phyloP scores from a whole-genome alignment of 1,140 invertebrate species.

The Drosophila ananassae region DNA sequence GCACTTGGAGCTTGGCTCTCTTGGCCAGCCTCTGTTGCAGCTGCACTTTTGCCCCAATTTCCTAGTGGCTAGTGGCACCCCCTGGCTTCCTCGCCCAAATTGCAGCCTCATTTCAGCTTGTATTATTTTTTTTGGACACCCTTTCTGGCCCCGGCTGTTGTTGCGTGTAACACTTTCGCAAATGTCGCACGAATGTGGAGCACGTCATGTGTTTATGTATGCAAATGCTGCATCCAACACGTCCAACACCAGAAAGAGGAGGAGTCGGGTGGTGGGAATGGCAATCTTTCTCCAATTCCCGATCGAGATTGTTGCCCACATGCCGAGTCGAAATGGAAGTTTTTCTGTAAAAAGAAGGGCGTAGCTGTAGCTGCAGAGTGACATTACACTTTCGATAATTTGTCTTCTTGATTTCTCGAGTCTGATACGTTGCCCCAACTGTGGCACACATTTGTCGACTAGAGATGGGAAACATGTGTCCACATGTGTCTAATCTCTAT shows the following conservation, averaged over 20 bases:
- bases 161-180: slow-evolving; percentile 72
- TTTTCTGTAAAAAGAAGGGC: slow-evolving; percentile 3
- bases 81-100: slow-evolving; percentile 59
- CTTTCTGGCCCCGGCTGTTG: slow-evolving; percentile 41
- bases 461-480: slow-evolving; percentile 17
- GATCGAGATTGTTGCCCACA: slow-evolving; percentile 67
- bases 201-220: slow-evolving; percentile 72
- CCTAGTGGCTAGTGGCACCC: slow-evolving; percentile 4
- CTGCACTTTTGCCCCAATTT: slow-evolving; percentile 62
- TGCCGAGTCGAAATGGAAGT: slow-evolving; percentile 49
- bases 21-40: slow-evolving; percentile 11
- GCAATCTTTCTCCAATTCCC: no score
- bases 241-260: slow-evolving; percentile 17
- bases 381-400: slow-evolving; percentile 58
- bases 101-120: slow-evolving; percentile 51
- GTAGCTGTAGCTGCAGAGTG: background rate
- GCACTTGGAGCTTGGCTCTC: slow-evolving; percentile 26
- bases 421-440: slow-evolving; percentile 17
- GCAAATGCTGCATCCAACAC: slow-evolving; percentile 59
- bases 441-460: slow-evolving; percentile 6
- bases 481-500: background rate
- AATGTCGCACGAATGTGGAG: slow-evolving; percentile 77
- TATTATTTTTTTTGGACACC: slow-evolving; percentile 35
- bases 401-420: slow-evolving; percentile 55
- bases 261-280: no score